phyloP scores from a whole-genome alignment of 2,113 vertebrate species.

The Zosterops lateralis region DNA sequence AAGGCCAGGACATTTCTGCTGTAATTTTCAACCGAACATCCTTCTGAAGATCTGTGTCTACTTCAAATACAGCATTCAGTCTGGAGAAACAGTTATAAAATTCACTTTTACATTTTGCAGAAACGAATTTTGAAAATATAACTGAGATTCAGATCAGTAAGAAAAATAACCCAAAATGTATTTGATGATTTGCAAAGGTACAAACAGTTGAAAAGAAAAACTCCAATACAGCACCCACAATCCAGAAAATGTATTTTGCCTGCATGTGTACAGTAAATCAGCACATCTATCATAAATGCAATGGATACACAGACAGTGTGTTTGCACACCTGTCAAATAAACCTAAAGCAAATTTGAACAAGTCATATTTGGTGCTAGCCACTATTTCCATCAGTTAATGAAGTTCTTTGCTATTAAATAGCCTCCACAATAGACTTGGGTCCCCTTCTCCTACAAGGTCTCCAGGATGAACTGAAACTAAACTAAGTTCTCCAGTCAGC shows the following conservation, averaged over 20 bases:
- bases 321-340: neutral
- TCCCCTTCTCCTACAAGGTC: neutral
- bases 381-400: neutral
- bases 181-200: neutral
- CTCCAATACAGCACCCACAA: neutral
- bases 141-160: neutral
- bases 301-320: neutral
- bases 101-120: neutral
- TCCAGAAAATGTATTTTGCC: neutral
- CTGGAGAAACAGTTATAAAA: slow-evolving; percentile 65
- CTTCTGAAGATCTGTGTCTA: slow-evolving; percentile 96
- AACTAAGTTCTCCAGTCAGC: neutral
- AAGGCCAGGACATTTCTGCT: slow-evolving; percentile 91
- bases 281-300: neutral
- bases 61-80: slow-evolving; percentile 88
- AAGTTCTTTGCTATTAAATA: neutral
- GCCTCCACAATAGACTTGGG: neutral
- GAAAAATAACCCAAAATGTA: neutral
- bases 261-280: neutral
- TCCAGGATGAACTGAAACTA: neutral
- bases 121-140: neutral
- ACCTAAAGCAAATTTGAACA: neutral
- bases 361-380: neutral
- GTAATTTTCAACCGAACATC: slow-evolving; percentile 87
- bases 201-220: neutral